Conservation (phyloP, 1,140 invertebrate species). For the Neotoxoptera formosana region DNA sequence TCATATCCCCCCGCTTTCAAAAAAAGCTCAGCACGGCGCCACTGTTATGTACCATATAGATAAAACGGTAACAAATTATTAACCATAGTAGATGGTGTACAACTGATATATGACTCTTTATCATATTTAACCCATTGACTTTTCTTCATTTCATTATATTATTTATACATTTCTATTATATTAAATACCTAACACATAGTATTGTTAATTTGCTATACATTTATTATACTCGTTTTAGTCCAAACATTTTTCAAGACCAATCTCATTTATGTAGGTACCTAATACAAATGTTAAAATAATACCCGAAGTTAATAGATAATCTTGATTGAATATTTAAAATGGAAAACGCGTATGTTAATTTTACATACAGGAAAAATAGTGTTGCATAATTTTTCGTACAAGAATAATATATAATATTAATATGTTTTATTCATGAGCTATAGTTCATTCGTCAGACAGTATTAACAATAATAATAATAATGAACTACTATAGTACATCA, state of each 20-base stretch:
- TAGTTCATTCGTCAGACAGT: neutral
- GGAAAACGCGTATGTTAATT: neutral
- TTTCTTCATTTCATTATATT: neutral
- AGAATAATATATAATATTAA: neutral
- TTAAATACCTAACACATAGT: neutral
- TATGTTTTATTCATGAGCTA: neutral
- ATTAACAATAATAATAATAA: too few species aligned
- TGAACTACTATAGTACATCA: neutral
- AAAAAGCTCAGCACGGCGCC: too few species aligned
- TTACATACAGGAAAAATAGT: neutral
- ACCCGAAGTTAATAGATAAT: neutral
- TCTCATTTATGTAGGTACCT: neutral
- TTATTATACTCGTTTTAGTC: too few species aligned
- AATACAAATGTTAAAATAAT: neutral
- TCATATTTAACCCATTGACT: conserved; percentile 15
- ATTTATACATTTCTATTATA: too few species aligned
- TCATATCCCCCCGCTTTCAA: too few species aligned
- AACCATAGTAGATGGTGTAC: neutral
- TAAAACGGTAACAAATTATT: neutral
- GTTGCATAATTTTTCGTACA: neutral
- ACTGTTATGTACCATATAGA: neutral
- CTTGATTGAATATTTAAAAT: neutral
- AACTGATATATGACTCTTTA: neutral
- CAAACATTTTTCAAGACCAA: neutral
- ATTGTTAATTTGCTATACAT: too few species aligned